Conservation (phyloP, 2,888 invertebrate species). For the Drosophila picticornis region DNA sequence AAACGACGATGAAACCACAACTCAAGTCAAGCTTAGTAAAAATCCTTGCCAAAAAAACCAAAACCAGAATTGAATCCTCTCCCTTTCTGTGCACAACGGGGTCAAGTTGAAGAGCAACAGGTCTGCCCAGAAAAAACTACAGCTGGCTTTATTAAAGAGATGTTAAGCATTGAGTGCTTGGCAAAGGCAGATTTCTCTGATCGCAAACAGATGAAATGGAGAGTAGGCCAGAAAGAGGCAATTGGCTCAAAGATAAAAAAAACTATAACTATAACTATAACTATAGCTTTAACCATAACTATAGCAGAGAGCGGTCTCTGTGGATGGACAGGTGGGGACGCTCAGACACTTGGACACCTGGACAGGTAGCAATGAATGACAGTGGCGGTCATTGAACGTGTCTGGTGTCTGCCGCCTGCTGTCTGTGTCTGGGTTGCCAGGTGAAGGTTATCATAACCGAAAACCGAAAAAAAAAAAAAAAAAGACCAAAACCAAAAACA, state of each 20-base stretch:
- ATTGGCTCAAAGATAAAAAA: neutral
- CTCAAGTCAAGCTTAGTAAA: conserved; percentile 1
- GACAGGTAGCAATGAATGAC: conserved; percentile 43
- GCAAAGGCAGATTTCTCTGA: neutral
- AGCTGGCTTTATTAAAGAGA: neutral
- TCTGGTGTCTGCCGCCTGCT: neutral
- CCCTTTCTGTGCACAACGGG: conserved; percentile 31
- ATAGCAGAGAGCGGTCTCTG: conserved; percentile 35
- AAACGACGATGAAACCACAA: neutral
- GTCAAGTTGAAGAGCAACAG: conserved; percentile 68
- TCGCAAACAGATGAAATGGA: neutral
- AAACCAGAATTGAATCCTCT: conserved; percentile 19
- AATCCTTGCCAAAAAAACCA: conserved; percentile 51
- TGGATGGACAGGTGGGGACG: conserved; percentile 22
- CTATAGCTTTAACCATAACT: neutral
- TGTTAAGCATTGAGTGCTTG: neutral
- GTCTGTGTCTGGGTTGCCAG: conserved; percentile 12
- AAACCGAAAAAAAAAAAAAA: neutral
- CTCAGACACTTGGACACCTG: neutral
- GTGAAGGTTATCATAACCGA: conserved; percentile 43
- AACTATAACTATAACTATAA: neutral
- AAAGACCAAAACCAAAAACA: conserved; percentile 32
- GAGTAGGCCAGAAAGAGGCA: neutral
- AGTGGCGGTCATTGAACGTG: conserved; percentile 71
- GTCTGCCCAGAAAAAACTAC: neutral